Evolutionary conservation across 1,140 invertebrate genomes (phyloP).

Genomic region (Coptotermes formosanus): DNA sequence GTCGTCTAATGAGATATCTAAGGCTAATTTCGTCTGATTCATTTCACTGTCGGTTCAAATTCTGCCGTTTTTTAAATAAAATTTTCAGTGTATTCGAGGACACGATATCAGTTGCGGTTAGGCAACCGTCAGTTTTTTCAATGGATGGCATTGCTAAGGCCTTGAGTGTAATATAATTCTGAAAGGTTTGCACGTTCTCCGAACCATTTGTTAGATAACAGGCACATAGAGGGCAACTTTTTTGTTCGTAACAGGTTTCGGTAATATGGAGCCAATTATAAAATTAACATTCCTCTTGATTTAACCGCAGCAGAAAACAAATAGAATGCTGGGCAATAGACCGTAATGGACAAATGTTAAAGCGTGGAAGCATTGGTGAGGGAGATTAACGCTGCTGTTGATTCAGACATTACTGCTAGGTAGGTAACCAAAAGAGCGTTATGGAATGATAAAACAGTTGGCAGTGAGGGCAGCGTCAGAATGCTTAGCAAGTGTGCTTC

Average conservation of each 20-base stretch:
- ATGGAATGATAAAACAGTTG: no score
- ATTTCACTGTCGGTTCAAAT: no score
- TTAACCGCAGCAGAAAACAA: neutral
- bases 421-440: no score
- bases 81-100: neutral
- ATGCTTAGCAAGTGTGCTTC: no score
- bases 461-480: no score
- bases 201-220: neutral
- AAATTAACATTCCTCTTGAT: neutral
- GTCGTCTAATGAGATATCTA: no score
- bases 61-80: neutral
- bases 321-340: no score
- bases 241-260: neutral
- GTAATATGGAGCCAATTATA: neutral
- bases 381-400: no score
- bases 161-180: neutral
- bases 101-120: neutral
- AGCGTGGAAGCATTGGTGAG: no score
- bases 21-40: no score
- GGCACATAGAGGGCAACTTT: neutral
- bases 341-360: no score
- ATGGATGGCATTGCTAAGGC: neutral
- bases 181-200: neutral
- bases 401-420: no score
- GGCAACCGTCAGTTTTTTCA: neutral